Evolutionary conservation across 2,797 vertebrate genomes (phyloP).

Genomic region (Urosaurus nigricauda): DNA sequence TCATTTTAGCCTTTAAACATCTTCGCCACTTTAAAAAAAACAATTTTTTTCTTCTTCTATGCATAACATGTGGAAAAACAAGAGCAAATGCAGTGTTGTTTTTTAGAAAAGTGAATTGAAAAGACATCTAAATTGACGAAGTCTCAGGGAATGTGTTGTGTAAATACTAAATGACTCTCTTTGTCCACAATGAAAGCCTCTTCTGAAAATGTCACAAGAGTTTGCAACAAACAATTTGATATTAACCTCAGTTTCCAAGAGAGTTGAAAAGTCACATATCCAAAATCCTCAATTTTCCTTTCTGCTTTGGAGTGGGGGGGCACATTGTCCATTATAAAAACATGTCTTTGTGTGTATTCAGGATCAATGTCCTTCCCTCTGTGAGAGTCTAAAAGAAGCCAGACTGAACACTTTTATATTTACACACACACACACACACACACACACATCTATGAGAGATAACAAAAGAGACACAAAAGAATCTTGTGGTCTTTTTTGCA

Average conservation of each 20-base stretch:
- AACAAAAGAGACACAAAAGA: background rate
- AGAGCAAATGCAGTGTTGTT: background rate
- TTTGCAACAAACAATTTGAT: background rate
- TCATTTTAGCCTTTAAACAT: background rate
- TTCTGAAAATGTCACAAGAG: background rate
- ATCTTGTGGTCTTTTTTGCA: background rate
- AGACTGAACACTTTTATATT: background rate
- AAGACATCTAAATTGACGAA: background rate
- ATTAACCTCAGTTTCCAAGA: background rate
- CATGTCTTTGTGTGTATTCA: accelerated
- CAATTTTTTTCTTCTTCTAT: constrained; percentile 1
- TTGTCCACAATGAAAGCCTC: background rate
- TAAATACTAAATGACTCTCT: background rate
- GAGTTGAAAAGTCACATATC: background rate
- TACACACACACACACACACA: no score
- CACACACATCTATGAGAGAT: no score
- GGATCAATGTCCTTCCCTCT: accelerated
- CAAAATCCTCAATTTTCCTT: accelerated
- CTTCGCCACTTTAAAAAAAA: constrained; percentile 5
- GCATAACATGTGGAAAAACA: background rate
- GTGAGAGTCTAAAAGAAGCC: background rate
- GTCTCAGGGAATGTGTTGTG: constrained; percentile 26
- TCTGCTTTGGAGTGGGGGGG: accelerated
- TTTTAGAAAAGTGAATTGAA: constrained; percentile 23
- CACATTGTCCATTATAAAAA: constrained; percentile 9